Evolutionary conservation across 2,888 invertebrate species (phyloP).

Genomic region (Erannis defoliaria): DNA sequence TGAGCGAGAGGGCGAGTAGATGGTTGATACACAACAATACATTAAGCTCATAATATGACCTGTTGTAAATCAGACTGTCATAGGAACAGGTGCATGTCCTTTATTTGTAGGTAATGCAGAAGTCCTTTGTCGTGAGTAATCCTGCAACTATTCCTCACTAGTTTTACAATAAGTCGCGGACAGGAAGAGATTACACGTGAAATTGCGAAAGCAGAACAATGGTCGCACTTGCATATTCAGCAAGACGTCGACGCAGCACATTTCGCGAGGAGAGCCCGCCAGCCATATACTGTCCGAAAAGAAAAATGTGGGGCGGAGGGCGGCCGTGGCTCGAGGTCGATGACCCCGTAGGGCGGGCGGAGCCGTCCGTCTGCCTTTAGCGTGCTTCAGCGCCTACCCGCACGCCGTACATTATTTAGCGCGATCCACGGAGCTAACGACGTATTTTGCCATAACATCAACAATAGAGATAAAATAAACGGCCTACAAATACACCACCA

Average conservation of each 20-base stretch:
- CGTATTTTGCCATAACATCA: slow-evolving; percentile 58
- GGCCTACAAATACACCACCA: slow-evolving; percentile 28
- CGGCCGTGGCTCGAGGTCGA: slow-evolving; percentile 70
- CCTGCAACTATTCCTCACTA: slow-evolving; percentile 34
- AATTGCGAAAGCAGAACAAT: slow-evolving; percentile 81
- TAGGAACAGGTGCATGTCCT: slow-evolving; percentile 1
- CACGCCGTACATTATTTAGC: slow-evolving; percentile 70
- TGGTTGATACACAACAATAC: too few species aligned
- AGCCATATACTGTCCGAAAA: slow-evolving; percentile 79
- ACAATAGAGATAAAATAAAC: slow-evolving; percentile 52
- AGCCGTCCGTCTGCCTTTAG: slow-evolving; percentile 54
- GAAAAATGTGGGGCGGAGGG: slow-evolving; percentile 79
- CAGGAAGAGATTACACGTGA: slow-evolving; percentile 76
- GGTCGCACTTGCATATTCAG: slow-evolving; percentile 75
- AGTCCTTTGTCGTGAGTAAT: slow-evolving; percentile 29
- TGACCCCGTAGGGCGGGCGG: slow-evolving; percentile 65
- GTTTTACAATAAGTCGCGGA: slow-evolving; percentile 48
- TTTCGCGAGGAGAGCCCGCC: slow-evolving; percentile 65
- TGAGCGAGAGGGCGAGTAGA: too few species aligned
- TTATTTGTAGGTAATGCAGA: slow-evolving; percentile 12
- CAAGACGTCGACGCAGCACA: slow-evolving; percentile 75
- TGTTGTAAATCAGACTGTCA: neutral
- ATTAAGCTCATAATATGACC: too few species aligned
- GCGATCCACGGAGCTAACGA: slow-evolving; percentile 67
- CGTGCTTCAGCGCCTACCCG: slow-evolving; percentile 65